These are phyloP conservation scores for Lysandra coridon DNA, from an alignment of 2,888 invertebrate genomes.

Conservation along the genomic window DNA sequence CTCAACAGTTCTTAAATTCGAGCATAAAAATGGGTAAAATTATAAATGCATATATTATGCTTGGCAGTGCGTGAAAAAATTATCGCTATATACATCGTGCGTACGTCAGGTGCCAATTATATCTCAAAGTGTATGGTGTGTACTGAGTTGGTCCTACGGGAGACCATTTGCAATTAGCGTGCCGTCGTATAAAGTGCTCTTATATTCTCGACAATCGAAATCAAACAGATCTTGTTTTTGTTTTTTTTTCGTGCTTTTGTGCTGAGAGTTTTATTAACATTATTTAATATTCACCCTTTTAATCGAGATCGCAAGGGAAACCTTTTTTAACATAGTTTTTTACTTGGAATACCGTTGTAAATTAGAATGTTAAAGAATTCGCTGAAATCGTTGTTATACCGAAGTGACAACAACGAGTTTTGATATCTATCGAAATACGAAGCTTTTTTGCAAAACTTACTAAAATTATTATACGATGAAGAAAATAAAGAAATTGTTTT, in stretches of 20 bases:
- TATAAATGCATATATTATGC: neutral
- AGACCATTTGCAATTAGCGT: conserved; percentile 52
- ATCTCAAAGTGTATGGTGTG: neutral
- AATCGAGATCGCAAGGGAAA: neutral
- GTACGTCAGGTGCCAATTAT: conserved; percentile 23
- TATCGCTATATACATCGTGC: neutral
- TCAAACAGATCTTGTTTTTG: neutral
- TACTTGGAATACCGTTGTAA: neutral
- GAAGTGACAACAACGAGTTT: neutral
- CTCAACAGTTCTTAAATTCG: neutral
- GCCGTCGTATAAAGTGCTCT: conserved; percentile 39
- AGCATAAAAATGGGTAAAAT: neutral
- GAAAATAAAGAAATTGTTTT: conserved; percentile 68
- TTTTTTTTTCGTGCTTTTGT: neutral
- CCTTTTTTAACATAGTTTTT: neutral
- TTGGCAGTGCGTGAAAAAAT: conserved; percentile 16
- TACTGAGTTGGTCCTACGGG: conserved; percentile 50
- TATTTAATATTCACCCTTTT: neutral
- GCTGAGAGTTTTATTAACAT: neutral
- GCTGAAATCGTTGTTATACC: neutral
- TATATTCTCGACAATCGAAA: conserved; percentile 13
- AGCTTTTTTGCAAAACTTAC: conserved; percentile 29
- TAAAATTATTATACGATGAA: conserved; percentile 53
- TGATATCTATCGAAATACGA: conserved; percentile 18
- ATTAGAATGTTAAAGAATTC: neutral